Conservation (phyloP, 2,888 invertebrate species). For the Diloba caeruleocephala region DNA sequence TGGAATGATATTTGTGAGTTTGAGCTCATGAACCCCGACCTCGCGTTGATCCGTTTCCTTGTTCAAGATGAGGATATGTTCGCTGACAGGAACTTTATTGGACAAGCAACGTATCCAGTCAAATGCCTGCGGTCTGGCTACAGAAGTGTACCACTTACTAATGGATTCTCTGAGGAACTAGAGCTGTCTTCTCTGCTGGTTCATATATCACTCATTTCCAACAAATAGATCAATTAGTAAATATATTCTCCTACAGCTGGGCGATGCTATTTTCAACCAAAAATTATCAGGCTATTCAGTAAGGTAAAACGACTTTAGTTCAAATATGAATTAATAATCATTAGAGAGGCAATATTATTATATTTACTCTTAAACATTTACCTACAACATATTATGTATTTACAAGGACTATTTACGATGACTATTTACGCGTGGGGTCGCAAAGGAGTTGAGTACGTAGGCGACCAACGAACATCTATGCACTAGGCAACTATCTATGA, state of each 20-base stretch:
- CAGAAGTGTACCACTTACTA: conserved; percentile 96
- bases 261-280: conserved; percentile 42
- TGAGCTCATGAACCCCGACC: conserved; percentile 93
- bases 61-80: conserved; percentile 99
- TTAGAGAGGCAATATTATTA: conserved; percentile 16
- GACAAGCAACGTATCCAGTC: conserved; percentile 98
- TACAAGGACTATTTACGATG: background rate
- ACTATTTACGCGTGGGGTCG: too few species aligned
- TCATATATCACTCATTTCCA: conserved; percentile 79
- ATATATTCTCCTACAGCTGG: conserved; percentile 23
- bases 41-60: conserved; percentile 95
- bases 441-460: too few species aligned
- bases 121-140: conserved; percentile 95
- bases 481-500: too few species aligned
- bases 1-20: conserved; percentile 97
- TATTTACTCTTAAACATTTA: background rate
- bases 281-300: conserved; percentile 23
- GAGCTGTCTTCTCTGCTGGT: conserved; percentile 97
- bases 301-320: conserved; percentile 9
- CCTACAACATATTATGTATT: background rate
- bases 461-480: too few species aligned
- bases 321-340: conserved; percentile 1
- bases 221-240: conserved; percentile 36
- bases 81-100: conserved; percentile 98
- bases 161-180: conserved; percentile 97